Percentiles rank a stretch among this genome's conserved stretches.
Conservation (phyloP, 2,113 vertebrate genomes). For the Trematocara stigmaticum region DNA sequence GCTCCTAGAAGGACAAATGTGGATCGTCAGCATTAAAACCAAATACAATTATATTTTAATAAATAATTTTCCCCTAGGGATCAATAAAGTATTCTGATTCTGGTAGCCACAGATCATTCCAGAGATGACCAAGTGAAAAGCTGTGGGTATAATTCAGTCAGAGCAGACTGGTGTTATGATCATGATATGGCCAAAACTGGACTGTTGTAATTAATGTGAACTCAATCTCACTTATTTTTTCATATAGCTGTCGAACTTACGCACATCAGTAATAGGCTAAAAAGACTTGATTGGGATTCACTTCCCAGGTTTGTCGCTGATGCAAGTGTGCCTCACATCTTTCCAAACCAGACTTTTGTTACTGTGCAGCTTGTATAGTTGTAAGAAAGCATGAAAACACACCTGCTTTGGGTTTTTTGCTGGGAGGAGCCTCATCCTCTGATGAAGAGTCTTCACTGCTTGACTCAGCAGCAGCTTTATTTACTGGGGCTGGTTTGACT, state of each 20-base stretch:
- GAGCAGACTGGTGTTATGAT: neutral
- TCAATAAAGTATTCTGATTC: neutral
- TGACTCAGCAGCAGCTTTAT: constrained; percentile 49
- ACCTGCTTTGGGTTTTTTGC: constrained; percentile 76
- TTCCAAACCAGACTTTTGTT: neutral
- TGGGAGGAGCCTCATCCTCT: constrained; percentile 70
- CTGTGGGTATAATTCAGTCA: neutral
- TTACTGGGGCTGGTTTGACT: constrained; percentile 30
- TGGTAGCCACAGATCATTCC: neutral
- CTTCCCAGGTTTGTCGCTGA: neutral
- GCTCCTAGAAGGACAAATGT: constrained; percentile 34
- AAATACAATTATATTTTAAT: neutral
- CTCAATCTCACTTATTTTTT: neutral
- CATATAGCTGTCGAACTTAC: neutral
- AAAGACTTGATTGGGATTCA: neutral
- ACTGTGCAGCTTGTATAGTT: neutral
- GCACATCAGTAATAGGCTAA: neutral
- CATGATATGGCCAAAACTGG: neutral
- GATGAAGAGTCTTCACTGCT: constrained; percentile 74
- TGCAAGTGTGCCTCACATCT: neutral
- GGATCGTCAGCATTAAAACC: neutral
- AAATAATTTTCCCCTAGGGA: neutral
- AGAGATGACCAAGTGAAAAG: neutral
- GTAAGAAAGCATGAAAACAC: neutral
- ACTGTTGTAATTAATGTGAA: neutral